Percentiles rank a stretch among this genome's conserved stretches.
Conservation (phyloP, 2,797 vertebrate genomes). For the Vipera ursinii region DNA sequence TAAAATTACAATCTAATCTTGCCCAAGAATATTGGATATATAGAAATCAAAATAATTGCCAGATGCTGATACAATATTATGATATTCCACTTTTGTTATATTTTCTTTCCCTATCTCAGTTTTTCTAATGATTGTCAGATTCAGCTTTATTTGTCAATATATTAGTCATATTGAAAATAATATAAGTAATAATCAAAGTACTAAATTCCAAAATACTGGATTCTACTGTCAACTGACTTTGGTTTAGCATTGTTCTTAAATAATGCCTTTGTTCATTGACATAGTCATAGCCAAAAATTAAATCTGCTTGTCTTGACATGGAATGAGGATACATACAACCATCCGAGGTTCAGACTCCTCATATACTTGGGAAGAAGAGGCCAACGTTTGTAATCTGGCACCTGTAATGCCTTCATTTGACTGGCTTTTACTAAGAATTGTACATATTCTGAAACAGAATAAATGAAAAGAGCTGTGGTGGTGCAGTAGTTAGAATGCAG, state of each 20-base stretch:
- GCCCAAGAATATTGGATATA: background rate
- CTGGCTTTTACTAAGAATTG: background rate
- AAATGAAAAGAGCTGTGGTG: background rate
- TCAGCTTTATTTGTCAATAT: background rate
- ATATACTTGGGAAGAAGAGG: background rate
- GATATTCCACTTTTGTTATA: background rate
- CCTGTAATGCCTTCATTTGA: background rate
- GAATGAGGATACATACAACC: background rate
- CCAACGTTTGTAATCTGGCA: background rate
- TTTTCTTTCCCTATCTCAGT: background rate
- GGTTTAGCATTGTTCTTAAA: background rate
- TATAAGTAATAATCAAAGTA: background rate
- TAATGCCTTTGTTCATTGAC: background rate
- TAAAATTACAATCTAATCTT: background rate
- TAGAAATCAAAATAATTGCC: background rate
- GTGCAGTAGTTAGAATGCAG: background rate
- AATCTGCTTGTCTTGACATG: background rate
- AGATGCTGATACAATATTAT: background rate
- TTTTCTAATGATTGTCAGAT: background rate
- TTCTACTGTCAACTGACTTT: conserved; percentile 3
- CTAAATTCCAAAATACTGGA: background rate
- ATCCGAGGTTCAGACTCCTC: background rate
- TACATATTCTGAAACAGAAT: background rate
- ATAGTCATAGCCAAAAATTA: background rate
- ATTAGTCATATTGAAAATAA: background rate